Base-by-base conservation (phyloP, 2,797 vertebrate species). In the Anguilla marmorata region DNA sequence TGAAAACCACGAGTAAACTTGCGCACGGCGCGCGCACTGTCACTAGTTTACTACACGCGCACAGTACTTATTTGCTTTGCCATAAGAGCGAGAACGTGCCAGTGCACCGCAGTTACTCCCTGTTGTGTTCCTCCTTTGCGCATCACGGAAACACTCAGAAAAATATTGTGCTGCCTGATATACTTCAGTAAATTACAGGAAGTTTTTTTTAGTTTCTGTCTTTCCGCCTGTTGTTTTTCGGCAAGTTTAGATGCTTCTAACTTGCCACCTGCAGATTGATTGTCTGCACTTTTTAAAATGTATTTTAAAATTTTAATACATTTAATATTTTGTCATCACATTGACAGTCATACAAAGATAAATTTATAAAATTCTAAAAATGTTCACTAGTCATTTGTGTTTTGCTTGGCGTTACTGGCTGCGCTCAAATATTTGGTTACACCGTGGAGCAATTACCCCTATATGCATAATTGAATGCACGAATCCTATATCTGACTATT, bases 51-150 rank as follows among this genome's bases (percentile, higher is more conserved):
- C 80, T 41, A 9, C 16, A 2, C 83, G 16, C 37, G 0, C 37
- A 63, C 56, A 21, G 24, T 52, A 63, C 84, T 80, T 56, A 88
- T 93, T 91, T 93, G 90, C 91, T 88, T 90, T 85, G 85, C 89
- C 90, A 76, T 91, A 87, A 79, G 89, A 85, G 87, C 8, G 85
- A 69, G 9, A 86, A 14, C 50, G 27, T 72, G 69, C 16, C 14
- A 19, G 50, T 33, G 50, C 16, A 63, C 69, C 5, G 19, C 11
- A 16, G 79, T n/a, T 82, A 37, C 48, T 74, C 48, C 83, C 27
- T 69, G 41, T 30, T 72, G 27, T 54, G 30, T 66, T 54, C 54
- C 72, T 63, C 52, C 87, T 45, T 63, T 63, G 8, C 21, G 21
- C 74, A 79, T 82, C 60, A 48, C 19, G 3, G 82, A 56, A 54